These are phyloP conservation scores for Harmothoe impar DNA, from an alignment of 2,888 invertebrate species.

Conservation along the genomic window DNA sequence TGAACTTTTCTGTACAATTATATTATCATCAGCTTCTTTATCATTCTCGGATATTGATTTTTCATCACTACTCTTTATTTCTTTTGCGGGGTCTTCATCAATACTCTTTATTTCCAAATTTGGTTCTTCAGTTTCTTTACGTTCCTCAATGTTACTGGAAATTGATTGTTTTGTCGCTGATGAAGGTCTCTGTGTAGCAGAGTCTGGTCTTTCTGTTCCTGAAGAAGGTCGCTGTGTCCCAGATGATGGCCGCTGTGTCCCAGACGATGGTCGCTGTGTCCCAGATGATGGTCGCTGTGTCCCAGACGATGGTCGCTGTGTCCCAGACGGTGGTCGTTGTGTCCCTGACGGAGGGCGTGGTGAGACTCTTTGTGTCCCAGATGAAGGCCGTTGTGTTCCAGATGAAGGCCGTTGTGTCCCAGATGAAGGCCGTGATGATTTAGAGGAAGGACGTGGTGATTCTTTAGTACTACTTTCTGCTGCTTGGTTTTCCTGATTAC, in stretches of 20 bases:
- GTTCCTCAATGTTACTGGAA: background rate
- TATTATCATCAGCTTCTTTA: background rate
- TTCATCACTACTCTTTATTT: background rate
- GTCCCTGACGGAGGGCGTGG: conserved; percentile 13
- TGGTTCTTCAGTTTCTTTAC: background rate
- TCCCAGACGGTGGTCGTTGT: conserved; percentile 8
- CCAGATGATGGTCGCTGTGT: background rate
- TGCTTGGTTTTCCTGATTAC: background rate
- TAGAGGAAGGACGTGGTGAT: background rate
- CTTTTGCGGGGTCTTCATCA: background rate
- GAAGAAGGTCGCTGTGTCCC: conserved; percentile 16
- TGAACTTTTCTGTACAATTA: background rate
- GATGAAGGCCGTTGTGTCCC: background rate
- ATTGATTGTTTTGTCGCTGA: background rate
- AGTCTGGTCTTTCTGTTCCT: background rate
- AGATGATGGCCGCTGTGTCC: background rate
- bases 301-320: conserved; percentile 16
- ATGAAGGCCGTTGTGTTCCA: background rate
- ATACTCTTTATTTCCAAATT: background rate
- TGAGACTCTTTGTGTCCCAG: background rate
- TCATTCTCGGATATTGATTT: background rate
- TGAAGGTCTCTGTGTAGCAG: background rate
- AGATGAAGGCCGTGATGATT: background rate
- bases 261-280: background rate
- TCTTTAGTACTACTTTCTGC: background rate